phyloP scores from a whole-genome alignment of 1,140 invertebrate species.

The Drosophila albomicans region DNA sequence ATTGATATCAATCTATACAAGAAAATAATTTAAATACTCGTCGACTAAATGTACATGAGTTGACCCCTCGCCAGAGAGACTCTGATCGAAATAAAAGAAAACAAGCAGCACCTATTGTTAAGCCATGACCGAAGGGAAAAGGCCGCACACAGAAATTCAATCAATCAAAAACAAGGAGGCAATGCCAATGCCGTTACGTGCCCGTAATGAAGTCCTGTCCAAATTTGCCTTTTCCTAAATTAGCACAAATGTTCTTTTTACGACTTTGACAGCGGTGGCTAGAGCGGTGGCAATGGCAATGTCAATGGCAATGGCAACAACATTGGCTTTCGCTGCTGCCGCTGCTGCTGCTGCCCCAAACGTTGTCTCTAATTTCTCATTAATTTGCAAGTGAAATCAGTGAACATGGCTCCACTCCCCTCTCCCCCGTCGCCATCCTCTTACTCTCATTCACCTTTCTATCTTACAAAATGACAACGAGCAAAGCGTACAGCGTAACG shows the following conservation, averaged over 20 bases:
- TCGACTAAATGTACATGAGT: conserved; percentile 40
- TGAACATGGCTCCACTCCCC: conserved; percentile 55
- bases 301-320: conserved; percentile 26
- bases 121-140: conserved; percentile 8
- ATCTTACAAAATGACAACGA: conserved; percentile 62
- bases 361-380: conserved; percentile 84
- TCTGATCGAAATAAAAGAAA: too few relatives aligned
- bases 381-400: conserved; percentile 84
- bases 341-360: conserved; percentile 15
- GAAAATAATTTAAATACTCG: conserved; percentile 64
- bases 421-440: neutral
- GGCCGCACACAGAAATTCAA: conserved; percentile 70
- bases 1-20: conserved; percentile 70
- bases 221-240: conserved; percentile 84
- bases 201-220: conserved; percentile 82
- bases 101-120: conserved; percentile 7
- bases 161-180: conserved; percentile 76
- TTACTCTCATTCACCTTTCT: neutral
- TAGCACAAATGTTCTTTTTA: conserved; percentile 84
- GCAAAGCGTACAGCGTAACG: conserved; percentile 50
- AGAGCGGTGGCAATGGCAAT: conserved; percentile 23
- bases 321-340: conserved; percentile 28
- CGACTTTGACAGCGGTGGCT: conserved; percentile 65
- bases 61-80: conserved; percentile 5
- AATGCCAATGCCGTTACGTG: conserved; percentile 77